A percentile compares a stretch with the other conserved stretches of the same genome.
Evolutionary conservation across 2,113 vertebrate genomes (phyloP).

Genomic region (Passerina amoena): DNA sequence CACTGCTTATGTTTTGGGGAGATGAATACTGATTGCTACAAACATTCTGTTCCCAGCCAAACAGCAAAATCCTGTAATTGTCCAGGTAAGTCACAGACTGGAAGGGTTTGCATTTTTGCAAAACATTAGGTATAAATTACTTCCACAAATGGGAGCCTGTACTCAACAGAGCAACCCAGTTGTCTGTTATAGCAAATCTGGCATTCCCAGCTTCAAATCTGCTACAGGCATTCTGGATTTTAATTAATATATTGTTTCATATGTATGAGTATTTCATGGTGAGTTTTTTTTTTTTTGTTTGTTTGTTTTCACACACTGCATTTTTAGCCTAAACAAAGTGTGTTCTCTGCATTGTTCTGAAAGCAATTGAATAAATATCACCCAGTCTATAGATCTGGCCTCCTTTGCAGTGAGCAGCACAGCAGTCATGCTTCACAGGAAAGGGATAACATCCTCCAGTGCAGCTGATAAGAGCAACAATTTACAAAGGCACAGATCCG

Average conservation of each 20-base stretch:
- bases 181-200: conserved; percentile 26
- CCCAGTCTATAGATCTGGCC: conserved; percentile 5
- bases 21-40: background rate
- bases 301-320: background rate
- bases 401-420: background rate
- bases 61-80: background rate
- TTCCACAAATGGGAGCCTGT: background rate
- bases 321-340: conserved; percentile 2
- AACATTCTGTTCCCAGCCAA: background rate
- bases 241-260: conserved; percentile 59
- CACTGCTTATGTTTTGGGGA: background rate
- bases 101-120: background rate
- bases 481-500: conserved; percentile 63
- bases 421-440: conserved; percentile 58
- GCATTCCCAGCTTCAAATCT: background rate
- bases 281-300: background rate
- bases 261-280: conserved; percentile 14
- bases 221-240: conserved; percentile 39
- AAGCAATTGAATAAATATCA: conserved; percentile 41
- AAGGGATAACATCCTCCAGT: conserved; percentile 50
- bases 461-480: conserved; percentile 66
- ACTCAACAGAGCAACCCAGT: background rate
- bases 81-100: background rate
- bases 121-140: background rate
- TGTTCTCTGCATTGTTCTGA: background rate